phyloP scores from a whole-genome alignment of 1,140 invertebrate genomes.

The Plectus sambesii region DNA sequence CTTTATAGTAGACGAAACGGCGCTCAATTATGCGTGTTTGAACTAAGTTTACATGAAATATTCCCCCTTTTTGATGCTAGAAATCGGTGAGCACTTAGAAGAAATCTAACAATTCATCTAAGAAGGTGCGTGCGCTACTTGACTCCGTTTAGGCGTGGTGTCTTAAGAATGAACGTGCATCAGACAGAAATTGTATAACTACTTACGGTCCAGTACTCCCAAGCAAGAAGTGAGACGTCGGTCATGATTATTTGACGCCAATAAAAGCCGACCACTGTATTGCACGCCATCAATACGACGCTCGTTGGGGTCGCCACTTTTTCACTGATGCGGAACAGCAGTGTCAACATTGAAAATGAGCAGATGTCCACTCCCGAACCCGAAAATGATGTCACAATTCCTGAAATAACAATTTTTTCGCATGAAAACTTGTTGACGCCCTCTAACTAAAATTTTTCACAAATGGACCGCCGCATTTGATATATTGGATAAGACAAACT shows the following conservation, averaged over 20 bases:
- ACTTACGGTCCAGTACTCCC: constrained; percentile 29
- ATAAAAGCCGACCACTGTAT: constrained; percentile 24
- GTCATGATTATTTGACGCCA: constrained; percentile 41
- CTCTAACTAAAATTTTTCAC: constrained; percentile 15
- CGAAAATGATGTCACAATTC: constrained; percentile 35
- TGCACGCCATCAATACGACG: constrained; percentile 3
- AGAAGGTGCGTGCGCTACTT: too few relatives aligned
- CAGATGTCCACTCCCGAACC: constrained; percentile 40
- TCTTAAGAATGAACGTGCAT: too few relatives aligned
- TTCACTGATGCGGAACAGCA: constrained; percentile 43
- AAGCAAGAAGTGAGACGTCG: constrained; percentile 35
- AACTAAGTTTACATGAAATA: too few relatives aligned
- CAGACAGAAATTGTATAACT: too few relatives aligned
- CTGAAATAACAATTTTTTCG: constrained; percentile 17
- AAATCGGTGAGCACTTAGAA: too few relatives aligned
- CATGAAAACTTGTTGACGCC: constrained; percentile 17
- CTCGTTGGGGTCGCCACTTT: constrained; percentile 38
- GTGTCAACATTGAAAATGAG: constrained; percentile 33
- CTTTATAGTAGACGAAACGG: too few relatives aligned
- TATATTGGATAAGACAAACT: too few relatives aligned
- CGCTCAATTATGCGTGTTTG: too few relatives aligned
- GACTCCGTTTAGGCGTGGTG: too few relatives aligned
- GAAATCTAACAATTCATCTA: too few relatives aligned
- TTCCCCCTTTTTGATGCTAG: too few relatives aligned
- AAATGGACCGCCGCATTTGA: too few relatives aligned